Percentiles rank a stretch among this genome's conserved stretches.
Evolutionary conservation across 2,113 vertebrate species (phyloP).

Genomic region (Macaca nemestrina): DNA sequence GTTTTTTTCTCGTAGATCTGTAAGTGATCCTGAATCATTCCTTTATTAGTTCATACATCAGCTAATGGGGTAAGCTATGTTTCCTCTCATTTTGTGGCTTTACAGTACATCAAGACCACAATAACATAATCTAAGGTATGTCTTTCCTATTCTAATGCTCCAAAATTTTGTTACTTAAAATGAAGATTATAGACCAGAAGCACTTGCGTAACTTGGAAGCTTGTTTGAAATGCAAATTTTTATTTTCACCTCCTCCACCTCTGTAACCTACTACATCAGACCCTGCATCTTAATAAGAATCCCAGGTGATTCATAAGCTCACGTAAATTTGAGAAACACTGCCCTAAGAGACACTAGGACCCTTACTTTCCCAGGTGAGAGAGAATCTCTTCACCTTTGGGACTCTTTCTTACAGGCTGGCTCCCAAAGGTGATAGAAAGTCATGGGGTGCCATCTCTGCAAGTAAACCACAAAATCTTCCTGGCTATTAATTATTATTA

Average conservation of each 20-base stretch:
- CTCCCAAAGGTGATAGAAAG: background rate
- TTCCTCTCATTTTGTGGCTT: background rate
- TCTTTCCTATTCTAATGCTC: background rate
- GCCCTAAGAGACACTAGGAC: background rate
- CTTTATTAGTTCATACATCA: background rate
- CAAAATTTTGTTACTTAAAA: background rate
- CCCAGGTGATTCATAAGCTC: background rate
- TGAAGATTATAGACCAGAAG: background rate
- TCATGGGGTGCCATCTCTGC: background rate
- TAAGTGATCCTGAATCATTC: slow-evolving; percentile 5
- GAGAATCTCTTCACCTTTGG: background rate
- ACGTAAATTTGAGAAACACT: background rate
- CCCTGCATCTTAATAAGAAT: background rate
- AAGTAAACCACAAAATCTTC: background rate
- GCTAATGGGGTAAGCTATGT: background rate
- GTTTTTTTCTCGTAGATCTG: background rate
- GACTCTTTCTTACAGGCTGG: background rate
- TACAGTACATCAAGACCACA: background rate
- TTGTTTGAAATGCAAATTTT: background rate
- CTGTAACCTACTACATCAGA: background rate
- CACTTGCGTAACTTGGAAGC: background rate
- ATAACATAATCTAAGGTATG: background rate
- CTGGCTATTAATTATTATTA: background rate
- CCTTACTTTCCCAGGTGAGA: background rate
- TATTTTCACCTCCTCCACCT: background rate